These are phyloP conservation scores for Leucosticte australis DNA, from an alignment of 2,113 vertebrate genomes.

Conservation along the genomic window DNA sequence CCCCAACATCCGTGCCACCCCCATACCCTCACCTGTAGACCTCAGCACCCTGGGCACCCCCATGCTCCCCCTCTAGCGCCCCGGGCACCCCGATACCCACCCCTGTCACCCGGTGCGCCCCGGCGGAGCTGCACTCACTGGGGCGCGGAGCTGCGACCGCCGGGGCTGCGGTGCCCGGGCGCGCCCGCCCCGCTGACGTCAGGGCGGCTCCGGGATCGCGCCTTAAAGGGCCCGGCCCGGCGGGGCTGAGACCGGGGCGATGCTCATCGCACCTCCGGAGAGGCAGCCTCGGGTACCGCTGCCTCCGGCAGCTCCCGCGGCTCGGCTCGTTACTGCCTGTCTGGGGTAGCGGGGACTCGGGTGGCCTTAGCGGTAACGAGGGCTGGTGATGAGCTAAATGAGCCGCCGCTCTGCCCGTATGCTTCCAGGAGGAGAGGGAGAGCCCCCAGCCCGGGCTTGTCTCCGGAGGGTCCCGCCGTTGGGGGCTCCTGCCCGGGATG, in stretches of 20 bases:
- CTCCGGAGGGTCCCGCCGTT: background rate
- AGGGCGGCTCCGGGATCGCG: background rate
- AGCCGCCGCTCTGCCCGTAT: background rate
- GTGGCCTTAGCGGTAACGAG: background rate
- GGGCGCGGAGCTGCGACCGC: slow-evolving; percentile 9
- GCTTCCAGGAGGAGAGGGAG: background rate
- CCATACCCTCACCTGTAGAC: background rate
- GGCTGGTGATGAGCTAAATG: background rate
- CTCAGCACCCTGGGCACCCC: background rate
- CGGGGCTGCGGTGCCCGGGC: slow-evolving; percentile 1
- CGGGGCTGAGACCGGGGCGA: background rate
- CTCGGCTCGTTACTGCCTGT: background rate
- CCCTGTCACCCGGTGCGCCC: background rate
- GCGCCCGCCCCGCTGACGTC: slow-evolving; percentile 44
- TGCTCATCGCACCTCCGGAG: background rate
- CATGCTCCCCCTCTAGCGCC: background rate
- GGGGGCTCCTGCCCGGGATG: background rate
- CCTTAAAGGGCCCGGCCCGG: slow-evolving; percentile 33
- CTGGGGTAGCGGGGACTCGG: background rate
- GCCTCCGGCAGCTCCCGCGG: background rate
- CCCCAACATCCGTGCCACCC: background rate
- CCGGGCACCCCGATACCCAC: background rate
- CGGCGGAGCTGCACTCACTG: background rate
- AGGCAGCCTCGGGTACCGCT: background rate
- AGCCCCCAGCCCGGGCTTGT: background rate